Conservation (phyloP, 2,888 invertebrate species). For the Mimachlamys varia region DNA sequence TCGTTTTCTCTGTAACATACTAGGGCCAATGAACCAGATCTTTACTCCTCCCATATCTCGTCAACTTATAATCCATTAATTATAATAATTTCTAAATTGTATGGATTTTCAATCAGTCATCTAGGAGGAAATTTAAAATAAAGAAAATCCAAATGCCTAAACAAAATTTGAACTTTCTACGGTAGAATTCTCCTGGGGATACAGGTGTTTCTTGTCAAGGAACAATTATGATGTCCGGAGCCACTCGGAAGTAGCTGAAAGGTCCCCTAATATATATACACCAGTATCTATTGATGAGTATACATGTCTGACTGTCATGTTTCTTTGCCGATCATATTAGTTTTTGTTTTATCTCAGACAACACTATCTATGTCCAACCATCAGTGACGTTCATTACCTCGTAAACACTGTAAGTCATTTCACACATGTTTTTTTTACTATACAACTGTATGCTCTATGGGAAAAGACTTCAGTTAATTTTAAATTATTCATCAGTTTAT, state of each 20-base stretch:
- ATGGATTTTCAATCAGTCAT: neutral
- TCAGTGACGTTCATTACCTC: conserved; percentile 25
- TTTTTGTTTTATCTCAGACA: neutral
- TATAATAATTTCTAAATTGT: neutral
- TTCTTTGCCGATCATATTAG: neutral
- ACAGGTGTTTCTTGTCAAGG: neutral
- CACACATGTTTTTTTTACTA: neutral
- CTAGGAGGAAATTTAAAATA: neutral
- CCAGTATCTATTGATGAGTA: neutral
- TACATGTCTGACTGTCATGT: neutral
- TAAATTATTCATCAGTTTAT: neutral
- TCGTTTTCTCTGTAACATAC: neutral
- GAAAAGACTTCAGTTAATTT: neutral
- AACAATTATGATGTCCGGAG: neutral
- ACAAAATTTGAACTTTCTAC: neutral
- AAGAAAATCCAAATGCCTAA: neutral
- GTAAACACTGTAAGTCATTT: neutral
- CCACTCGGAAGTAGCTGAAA: neutral
- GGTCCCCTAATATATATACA: neutral
- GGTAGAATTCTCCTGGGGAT: neutral
- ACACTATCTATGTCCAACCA: neutral
- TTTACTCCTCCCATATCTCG: neutral
- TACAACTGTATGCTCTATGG: neutral
- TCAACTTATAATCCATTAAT: too few species aligned
- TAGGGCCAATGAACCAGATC: neutral